phyloP scores from a whole-genome alignment of 2,797 vertebrate genomes.

The Pseudotriccus pelzelni region DNA sequence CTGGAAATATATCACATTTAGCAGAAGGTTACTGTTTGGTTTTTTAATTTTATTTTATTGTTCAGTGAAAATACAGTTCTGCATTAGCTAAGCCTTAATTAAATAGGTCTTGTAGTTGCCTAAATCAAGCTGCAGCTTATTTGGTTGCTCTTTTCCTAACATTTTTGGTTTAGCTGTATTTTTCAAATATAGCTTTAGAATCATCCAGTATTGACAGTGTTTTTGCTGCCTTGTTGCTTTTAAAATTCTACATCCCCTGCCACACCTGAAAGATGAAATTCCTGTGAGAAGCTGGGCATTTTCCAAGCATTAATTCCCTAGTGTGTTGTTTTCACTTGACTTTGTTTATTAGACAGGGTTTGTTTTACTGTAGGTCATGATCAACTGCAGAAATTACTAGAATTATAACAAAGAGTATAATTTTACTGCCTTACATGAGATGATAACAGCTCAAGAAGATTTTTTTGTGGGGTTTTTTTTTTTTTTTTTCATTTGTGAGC shows the following conservation, averaged over 20 bases:
- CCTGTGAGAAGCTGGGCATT: background rate
- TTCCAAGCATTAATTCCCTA: background rate
- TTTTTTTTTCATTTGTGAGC: background rate
- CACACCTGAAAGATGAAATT: background rate
- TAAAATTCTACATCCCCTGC: background rate
- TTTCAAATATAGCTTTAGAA: background rate
- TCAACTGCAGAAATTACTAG: background rate
- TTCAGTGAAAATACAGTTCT: background rate
- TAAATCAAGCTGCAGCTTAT: background rate
- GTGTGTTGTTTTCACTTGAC: background rate
- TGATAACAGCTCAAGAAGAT: background rate
- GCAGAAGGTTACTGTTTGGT: background rate
- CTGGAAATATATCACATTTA: background rate
- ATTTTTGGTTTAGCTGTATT: background rate
- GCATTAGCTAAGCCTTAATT: background rate
- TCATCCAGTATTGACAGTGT: rapidly evolving
- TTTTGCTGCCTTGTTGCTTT: background rate
- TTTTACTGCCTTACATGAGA: background rate
- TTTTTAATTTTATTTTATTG: background rate
- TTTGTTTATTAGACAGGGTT: background rate
- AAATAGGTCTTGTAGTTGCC: background rate
- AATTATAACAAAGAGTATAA: background rate
- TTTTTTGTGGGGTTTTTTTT: background rate
- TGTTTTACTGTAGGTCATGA: background rate
- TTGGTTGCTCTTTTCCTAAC: background rate